phyloP scores from a whole-genome alignment of 2,797 vertebrate genomes.

The Urophycis tenuis region DNA sequence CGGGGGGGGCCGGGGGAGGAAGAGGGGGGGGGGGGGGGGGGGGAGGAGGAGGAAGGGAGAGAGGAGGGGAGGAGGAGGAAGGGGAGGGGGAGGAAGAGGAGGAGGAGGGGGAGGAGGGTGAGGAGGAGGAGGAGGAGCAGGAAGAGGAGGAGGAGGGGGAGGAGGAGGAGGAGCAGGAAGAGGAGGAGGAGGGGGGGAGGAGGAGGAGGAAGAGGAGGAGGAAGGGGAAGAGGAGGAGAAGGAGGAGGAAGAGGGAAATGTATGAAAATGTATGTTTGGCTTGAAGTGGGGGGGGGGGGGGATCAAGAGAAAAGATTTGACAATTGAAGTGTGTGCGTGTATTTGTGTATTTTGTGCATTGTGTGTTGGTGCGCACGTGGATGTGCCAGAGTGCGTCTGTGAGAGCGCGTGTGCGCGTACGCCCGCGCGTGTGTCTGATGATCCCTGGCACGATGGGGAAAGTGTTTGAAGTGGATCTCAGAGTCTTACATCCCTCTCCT shows the following conservation, averaged over 20 bases:
- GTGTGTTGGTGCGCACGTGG: not conserved
- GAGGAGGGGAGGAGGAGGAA: not conserved
- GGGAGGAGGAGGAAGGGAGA: constrained; percentile 12
- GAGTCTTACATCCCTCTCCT: not conserved
- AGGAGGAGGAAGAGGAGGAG: constrained; percentile 15
- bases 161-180: not conserved
- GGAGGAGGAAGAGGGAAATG: not conserved
- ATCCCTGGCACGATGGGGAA: not conserved
- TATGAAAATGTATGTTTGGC: not conserved
- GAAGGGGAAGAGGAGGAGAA: not conserved
- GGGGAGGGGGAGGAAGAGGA: constrained; percentile 8
- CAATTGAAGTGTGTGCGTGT: not conserved
- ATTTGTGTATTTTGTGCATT: not conserved
- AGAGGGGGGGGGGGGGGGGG: constrained; percentile 6
- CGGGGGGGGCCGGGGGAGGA: constrained; percentile 49
- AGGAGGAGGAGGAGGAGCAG: constrained; percentile 14
- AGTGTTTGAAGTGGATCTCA: not conserved
- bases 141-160: too few relatives aligned
- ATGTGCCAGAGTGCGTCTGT: not conserved
- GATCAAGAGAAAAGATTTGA: not conserved
- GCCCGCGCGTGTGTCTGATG: not conserved
- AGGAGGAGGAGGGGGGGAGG: not conserved
- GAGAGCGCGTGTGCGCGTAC: not conserved
- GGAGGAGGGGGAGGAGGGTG: constrained; percentile 12
- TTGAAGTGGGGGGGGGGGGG: not conserved